Conservation (phyloP, 92 coral and sea anemone genomes). For the Parazoanthus atlanticus region DNA sequence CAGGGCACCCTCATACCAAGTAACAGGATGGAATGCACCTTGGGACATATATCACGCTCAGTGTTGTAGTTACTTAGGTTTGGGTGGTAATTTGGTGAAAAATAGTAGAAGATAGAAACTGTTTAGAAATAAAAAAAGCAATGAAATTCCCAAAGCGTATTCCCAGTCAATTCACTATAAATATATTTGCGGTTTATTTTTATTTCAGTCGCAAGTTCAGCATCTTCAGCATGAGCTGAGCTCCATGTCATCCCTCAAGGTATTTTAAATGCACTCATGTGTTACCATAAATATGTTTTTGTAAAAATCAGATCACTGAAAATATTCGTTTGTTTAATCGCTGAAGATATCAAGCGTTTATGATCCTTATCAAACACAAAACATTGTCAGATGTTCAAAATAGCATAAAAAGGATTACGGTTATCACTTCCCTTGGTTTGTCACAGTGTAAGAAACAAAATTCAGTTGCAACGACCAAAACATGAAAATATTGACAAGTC, state of each 20-base stretch:
- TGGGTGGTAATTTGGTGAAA: too few species aligned
- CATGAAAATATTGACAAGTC: too few species aligned
- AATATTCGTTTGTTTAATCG: too few species aligned
- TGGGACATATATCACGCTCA: too few species aligned
- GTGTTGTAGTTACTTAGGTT: too few species aligned
- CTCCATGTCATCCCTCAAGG: slow-evolving; percentile 63
- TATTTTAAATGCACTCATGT: slow-evolving; percentile 9
- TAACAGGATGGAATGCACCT: too few species aligned
- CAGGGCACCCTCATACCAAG: too few species aligned
- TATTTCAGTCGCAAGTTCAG: slow-evolving; percentile 76
- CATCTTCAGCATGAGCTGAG: slow-evolving; percentile 77
- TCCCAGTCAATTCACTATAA: not conserved
- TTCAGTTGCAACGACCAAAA: too few species aligned
- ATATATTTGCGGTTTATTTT: not conserved
- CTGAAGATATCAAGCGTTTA: not conserved
- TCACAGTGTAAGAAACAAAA: too few species aligned
- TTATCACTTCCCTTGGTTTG: not conserved
- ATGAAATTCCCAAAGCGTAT: not conserved
- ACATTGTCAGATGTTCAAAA: not conserved
- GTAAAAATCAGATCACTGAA: not conserved
- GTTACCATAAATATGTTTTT: too few species aligned
- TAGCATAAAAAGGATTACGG: not conserved
- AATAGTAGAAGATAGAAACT: too few species aligned
- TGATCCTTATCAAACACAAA: not conserved
- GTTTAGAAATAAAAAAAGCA: too few species aligned